Base-by-base conservation (phyloP, 35 echinoderm and acorn worm genomes). In the Lytechinus pictus region DNA sequence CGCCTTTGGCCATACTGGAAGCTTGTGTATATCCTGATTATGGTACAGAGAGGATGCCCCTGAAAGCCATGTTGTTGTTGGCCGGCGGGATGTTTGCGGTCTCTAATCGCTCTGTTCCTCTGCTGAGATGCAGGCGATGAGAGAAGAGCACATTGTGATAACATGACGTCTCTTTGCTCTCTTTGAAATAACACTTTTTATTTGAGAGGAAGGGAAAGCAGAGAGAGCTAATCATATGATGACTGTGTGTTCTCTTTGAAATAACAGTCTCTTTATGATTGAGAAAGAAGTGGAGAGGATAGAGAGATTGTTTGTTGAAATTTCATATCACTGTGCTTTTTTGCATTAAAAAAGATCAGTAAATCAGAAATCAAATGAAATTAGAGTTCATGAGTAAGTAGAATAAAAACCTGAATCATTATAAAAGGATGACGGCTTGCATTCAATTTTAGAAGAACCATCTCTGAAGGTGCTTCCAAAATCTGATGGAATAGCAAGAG, bases 21-120 rank as follows among this genome's bases (percentile, higher is more conserved):
- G 24, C 88, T 8, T 10, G 27, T 90, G 88, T 10, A 90, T 52
- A 90, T 90, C 88, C 88, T 90, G 88, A 90, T 90, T 90, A 52
- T 90, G 88, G 52, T 24, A 9, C 13, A 58, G 56, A 58, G 88
- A 90, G 87, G 88, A 90, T 90, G 88, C 88, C 88, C 3, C 52
- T 44, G n/a, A 52, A 21, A 52, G 88, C 29, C n/a, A 33, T 90
- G 88, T 90, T 90, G 28, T 44, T 90, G 52, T 90, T 90, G 88
- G 88, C 88, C 52, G 28, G 28, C 16, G 10, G 52, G 2, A 90
- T 90, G 88, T 90, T 90, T 90, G 88, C 88, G 10, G 88, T 21
- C 88, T 44, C 88, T 90, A 90, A 90, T 90, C 28, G 10, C 9
- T 9, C 4, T 33, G 88, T 90, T 90, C 88, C 88, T 90, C 4